Evolutionary conservation across 2,797 vertebrate genomes (phyloP).

Genomic region (Rousettus madagascariensis): DNA sequence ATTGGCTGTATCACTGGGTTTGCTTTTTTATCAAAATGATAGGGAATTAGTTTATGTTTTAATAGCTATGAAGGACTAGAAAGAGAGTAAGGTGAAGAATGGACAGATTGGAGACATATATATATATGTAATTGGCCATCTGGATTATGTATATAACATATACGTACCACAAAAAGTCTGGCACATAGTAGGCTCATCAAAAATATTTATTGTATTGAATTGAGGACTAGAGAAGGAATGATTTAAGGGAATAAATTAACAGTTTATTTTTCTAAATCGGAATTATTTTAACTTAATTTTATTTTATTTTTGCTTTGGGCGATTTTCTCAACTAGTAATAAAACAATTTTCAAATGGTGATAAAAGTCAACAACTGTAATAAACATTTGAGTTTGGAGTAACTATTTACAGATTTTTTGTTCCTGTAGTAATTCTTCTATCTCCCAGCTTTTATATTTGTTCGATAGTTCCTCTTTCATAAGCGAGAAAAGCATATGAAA

Average conservation of each 20-base stretch:
- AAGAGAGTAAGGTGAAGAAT: not conserved
- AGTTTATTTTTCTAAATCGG: slow-evolving; percentile 8
- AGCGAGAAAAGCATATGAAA: not conserved
- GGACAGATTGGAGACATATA: not conserved
- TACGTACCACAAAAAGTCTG: not conserved
- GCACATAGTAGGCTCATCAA: not conserved
- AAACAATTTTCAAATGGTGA: slow-evolving; percentile 2
- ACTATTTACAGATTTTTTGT: not conserved
- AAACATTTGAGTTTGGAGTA: not conserved
- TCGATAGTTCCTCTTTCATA: not conserved
- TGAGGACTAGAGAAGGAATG: slow-evolving; percentile 37
- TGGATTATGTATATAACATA: not conserved
- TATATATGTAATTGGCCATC: not conserved
- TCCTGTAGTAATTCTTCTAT: not conserved
- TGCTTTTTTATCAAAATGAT: slow-evolving; percentile 42
- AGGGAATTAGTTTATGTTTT: slow-evolving; percentile 19
- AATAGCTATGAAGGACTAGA: not conserved
- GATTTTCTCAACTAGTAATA: slow-evolving; percentile 10
- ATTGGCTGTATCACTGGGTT: not conserved
- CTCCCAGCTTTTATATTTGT: slow-evolving; percentile 1
- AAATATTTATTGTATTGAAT: slow-evolving; percentile 47
- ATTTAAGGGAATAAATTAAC: slow-evolving; percentile 21
- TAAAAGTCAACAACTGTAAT: not conserved
- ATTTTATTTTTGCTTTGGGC: slow-evolving; percentile 37
- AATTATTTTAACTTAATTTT: not conserved